Evolutionary conservation across 2,113 vertebrate species (phyloP), one percentile per base, ranked within the genome.

Genomic region (Suncus etruscus): DNA sequence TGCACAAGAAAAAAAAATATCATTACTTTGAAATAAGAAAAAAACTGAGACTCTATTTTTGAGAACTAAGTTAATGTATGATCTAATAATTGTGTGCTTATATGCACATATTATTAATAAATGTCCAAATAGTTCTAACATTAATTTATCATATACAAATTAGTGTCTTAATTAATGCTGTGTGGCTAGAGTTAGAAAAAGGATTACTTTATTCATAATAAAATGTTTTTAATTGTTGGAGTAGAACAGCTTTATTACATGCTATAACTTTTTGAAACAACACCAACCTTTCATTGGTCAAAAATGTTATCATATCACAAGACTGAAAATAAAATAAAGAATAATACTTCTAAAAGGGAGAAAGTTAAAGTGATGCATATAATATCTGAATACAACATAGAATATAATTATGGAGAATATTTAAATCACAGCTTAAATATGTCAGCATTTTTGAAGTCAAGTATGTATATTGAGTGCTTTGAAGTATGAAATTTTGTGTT

Each of bases 141-240:
- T 29, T 97, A 95, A 96, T 97, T 96, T 61, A 96, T 96, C 87
- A 94, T 0, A 6, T 92, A 32, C 39, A 97, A 97, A 97, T 97
- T 97, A 97, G 65, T 92, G 85, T 95, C 91, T 91, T 86, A 97
- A 96, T 98, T 97, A 97, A 97, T 97, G 95, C 81, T 89, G 58
- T 96, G 45, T 24, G 45, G 68, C 85, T 97, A 80, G 69, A 74
- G 73, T 77, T 95, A 91, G 96, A 97, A 96, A 97, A 94, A 74
- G 70, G 15, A 79, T 63, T 70, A 27, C 89, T 97, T 98, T 97
- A 98, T 97, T 97, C 81, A 70, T 94, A 97, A 96, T 98, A 97
- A 98, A 98, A 96, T 88, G 87, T 66, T 95, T 97, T 97, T 97
- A 98, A 98, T 97, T 97, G 95, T 96, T 97, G 88, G 93, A 96